Evolutionary conservation across 2,797 vertebrate genomes (phyloP).

Genomic region (Sebastes iracundus): DNA sequence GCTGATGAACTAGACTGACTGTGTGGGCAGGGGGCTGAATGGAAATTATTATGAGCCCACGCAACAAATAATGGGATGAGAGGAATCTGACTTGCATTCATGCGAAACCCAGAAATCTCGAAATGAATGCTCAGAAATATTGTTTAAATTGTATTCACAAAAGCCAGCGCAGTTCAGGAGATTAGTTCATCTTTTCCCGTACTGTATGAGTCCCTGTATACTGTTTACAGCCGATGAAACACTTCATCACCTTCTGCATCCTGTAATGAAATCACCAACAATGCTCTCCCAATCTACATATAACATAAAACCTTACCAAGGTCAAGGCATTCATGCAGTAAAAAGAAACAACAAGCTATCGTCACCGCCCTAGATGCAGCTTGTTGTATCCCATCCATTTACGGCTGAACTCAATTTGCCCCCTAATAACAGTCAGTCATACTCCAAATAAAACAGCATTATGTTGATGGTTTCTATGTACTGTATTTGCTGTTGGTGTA

Average conservation of each 20-base stretch:
- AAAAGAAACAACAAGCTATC: slow-evolving; percentile 44
- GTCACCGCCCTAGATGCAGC: slow-evolving; percentile 33
- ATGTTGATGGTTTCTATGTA: slow-evolving; percentile 38
- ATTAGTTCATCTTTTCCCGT: slow-evolving; percentile 9
- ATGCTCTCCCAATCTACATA: slow-evolving; percentile 21
- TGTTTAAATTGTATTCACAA: neutral
- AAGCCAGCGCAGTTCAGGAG: neutral
- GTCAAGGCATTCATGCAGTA: slow-evolving; percentile 55
- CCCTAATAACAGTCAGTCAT: slow-evolving; percentile 53
- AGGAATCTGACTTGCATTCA: neutral
- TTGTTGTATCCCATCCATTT: slow-evolving; percentile 50
- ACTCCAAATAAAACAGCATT: slow-evolving; percentile 47
- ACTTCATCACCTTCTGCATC: slow-evolving; percentile 30
- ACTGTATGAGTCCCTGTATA: neutral
- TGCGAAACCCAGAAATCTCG: neutral
- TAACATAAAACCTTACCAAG: slow-evolving; percentile 45
- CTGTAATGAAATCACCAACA: slow-evolving; percentile 41
- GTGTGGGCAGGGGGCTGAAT: slow-evolving; percentile 46
- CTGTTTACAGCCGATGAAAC: slow-evolving; percentile 47
- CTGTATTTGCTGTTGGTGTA: slow-evolving; percentile 11
- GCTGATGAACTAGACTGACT: slow-evolving; percentile 56
- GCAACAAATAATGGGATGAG: slow-evolving; percentile 36
- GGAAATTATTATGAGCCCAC: slow-evolving; percentile 30
- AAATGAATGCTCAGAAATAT: slow-evolving; percentile 5
- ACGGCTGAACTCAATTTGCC: slow-evolving; percentile 54